A percentile compares a stretch with the other conserved stretches of the same genome.
Conservation (phyloP, 2,113 vertebrate species). For the Carassius gibelio region DNA sequence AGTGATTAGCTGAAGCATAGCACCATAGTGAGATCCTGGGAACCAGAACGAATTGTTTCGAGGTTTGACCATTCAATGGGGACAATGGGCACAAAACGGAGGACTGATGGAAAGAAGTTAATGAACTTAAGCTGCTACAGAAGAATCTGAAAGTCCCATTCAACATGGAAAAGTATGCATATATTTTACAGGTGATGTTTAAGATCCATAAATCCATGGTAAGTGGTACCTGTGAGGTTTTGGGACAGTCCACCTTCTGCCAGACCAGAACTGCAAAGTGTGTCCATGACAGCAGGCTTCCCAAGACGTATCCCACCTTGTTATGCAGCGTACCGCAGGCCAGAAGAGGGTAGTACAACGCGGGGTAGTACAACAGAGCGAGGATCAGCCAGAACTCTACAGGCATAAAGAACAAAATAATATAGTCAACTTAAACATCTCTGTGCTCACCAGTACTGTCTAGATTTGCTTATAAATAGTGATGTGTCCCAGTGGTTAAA, state of each 20-base stretch:
- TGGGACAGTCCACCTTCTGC: constrained; percentile 90
- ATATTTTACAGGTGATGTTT: neutral
- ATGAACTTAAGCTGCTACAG: neutral
- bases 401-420: constrained; percentile 50
- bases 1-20: constrained; percentile 64
- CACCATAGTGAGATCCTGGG: constrained; percentile 57
- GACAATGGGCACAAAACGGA: constrained; percentile 1
- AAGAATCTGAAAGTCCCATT: neutral
- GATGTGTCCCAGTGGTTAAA: too few species aligned
- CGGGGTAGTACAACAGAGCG: constrained; percentile 88
- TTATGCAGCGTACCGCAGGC: constrained; percentile 83
- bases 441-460: too few species aligned
- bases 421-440: neutral
- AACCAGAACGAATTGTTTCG: constrained; percentile 67
- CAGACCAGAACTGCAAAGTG: constrained; percentile 86
- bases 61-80: constrained; percentile 58
- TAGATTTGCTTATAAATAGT: too few species aligned
- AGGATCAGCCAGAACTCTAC: constrained; percentile 88
- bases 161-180: neutral
- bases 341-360: constrained; percentile 88
- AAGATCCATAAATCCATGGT: neutral
- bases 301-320: constrained; percentile 79
- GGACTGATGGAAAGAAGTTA: neutral
- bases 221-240: constrained; percentile 76
- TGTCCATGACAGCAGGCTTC: constrained; percentile 88